Evolutionary conservation across 1,140 invertebrate genomes (phyloP), one percentile per base, ranked within the genome.

Genomic region (Rhagoletis pomonella): DNA sequence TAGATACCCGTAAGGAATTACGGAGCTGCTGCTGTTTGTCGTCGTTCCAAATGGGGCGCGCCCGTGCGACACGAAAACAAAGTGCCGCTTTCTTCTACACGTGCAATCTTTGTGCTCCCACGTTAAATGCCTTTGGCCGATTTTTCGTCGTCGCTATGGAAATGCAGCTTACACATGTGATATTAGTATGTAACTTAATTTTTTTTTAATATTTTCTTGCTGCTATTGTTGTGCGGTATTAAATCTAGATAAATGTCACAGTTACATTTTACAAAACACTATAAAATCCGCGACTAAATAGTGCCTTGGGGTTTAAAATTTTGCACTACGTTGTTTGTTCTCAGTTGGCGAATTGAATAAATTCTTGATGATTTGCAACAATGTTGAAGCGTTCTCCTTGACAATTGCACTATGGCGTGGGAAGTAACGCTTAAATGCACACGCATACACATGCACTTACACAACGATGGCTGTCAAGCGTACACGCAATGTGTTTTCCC

Each of bases 61-160:
- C 17, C 14, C 44, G 5, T 81, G 73, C 73, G 55, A 29, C 10
- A 55, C 5, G 39, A 19, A 58, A 81, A 81, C 6, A 47, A n/a
- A 50, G n/a, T 19, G 17, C 29, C 17, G 50, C n/a, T 29, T 2
- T 58, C 1, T 69, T 29, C 17, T 29, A 19, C 14, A 81, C 73
- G 14, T 6, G 73, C 47, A 4, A 5, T 47, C 44, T 44, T 73
- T 42, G 12, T 73, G 14, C 19, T 44, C n/a, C 39, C 3, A 9
- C 39, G 10, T 19, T 81, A 55, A 55, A 58, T 81, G 73, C 10
- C 73, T 81, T 81, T 19, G 73, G 73, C 5, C 55, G n/a, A 55
- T 81, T 29, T 50, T 55, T 81, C n/a, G 73, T n/a, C n/a, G n/a
- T n/a, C 7, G 73, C 47, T 81, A 10, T 29, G 29, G 0, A 29